Conservation (phyloP, 2,797 vertebrate species). For the Sandelia bainsii region DNA sequence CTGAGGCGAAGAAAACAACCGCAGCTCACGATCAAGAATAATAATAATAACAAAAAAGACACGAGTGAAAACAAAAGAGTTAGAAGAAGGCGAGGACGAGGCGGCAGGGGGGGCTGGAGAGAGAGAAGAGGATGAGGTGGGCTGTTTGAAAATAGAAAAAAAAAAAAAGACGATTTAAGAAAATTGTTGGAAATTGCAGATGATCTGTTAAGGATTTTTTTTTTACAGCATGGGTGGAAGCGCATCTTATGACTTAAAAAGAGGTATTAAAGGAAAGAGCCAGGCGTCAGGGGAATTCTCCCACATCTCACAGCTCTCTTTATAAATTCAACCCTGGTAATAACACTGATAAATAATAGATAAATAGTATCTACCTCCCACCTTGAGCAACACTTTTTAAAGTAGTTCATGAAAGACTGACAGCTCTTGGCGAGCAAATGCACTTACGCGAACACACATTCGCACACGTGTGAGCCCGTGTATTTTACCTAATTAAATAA, state of each 20-base stretch:
- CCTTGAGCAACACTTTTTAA: constrained; percentile 84
- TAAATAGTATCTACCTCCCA: constrained; percentile 87
- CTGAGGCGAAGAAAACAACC: constrained; percentile 62
- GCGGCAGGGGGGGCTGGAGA: constrained; percentile 8
- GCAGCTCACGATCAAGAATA: constrained; percentile 58
- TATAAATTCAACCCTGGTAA: constrained; percentile 82
- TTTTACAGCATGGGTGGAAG: constrained; percentile 67
- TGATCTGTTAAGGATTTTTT: constrained; percentile 74
- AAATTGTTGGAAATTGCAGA: constrained; percentile 75
- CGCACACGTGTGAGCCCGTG: constrained; percentile 23
- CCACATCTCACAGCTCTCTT: constrained; percentile 73
- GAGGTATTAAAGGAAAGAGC: constrained; percentile 79
- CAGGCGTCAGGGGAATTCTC: constrained; percentile 80
- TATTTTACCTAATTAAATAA: constrained; percentile 76
- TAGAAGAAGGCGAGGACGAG: constrained; percentile 21
- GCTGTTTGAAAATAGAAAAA: constrained; percentile 66
- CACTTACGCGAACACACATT: constrained; percentile 40
- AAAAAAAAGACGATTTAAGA: constrained; percentile 70
- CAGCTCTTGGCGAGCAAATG: constrained; percentile 69
- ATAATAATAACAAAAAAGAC: constrained; percentile 59
- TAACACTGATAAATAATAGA: constrained; percentile 86
- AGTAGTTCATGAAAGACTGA: constrained; percentile 82
- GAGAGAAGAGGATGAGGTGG: constrained; percentile 58
- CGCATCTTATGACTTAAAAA: constrained; percentile 79
- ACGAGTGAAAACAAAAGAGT: constrained; percentile 56